A percentile compares a stretch with the other conserved stretches of the same genome.
Evolutionary conservation across 2,888 invertebrate genomes (phyloP).

Genomic region (Andrena trimmerana): DNA sequence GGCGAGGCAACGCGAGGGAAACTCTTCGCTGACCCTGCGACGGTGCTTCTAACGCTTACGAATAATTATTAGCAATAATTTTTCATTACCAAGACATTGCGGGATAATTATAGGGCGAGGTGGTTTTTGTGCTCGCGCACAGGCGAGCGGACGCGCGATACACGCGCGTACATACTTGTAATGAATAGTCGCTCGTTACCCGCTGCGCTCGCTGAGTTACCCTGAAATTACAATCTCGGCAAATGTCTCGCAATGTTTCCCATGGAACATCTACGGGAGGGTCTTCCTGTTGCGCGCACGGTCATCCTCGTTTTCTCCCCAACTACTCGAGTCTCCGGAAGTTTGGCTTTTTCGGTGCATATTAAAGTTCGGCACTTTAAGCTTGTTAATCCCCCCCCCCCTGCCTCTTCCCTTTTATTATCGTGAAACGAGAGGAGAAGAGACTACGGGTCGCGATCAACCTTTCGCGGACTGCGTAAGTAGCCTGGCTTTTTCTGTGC

Average conservation of each 20-base stretch:
- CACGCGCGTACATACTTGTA: constrained; percentile 41
- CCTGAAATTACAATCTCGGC: constrained; percentile 68
- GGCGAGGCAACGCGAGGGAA: constrained; percentile 8
- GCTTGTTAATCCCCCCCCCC: constrained; percentile 1
- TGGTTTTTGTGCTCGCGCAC: constrained; percentile 29
- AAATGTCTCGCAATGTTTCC: constrained; percentile 61
- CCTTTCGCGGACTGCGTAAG: background rate
- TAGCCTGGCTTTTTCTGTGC: background rate
- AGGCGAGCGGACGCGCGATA: background rate
- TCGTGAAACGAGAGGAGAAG: background rate
- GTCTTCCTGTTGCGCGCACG: constrained; percentile 40
- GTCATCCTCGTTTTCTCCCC: constrained; percentile 44
- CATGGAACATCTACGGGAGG: constrained; percentile 43
- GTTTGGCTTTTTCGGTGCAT: constrained; percentile 10
- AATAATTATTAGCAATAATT: constrained; percentile 72
- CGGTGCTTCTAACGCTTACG: constrained; percentile 42
- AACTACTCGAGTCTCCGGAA: constrained; percentile 20
- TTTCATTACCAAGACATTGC: constrained; percentile 64
- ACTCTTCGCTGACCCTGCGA: constrained; percentile 15
- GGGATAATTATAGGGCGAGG: constrained; percentile 68
- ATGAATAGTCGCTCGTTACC: constrained; percentile 70
- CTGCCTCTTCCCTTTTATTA: background rate
- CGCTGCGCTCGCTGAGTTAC: constrained; percentile 56
- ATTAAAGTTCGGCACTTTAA: constrained; percentile 30
- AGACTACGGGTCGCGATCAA: background rate